These are phyloP conservation scores for Copidosoma aretas DNA, from an alignment of 2,888 invertebrate species.

Conservation along the genomic window DNA sequence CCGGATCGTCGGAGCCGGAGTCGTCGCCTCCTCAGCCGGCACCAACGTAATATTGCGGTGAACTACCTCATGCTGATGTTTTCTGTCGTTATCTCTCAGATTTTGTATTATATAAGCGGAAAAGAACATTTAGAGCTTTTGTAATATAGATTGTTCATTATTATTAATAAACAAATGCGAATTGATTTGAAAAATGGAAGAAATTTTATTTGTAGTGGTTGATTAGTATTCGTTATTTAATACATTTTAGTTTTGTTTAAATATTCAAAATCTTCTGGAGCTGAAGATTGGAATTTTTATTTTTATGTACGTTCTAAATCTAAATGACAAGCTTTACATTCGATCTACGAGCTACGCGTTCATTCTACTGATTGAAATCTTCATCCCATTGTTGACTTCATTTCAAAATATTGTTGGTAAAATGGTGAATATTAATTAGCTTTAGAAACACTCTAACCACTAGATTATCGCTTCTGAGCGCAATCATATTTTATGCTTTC, in stretches of 20 bases:
- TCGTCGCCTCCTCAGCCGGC: conserved; percentile 36
- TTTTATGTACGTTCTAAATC: conserved; percentile 15
- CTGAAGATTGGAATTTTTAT: neutral
- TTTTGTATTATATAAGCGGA: conserved; percentile 25
- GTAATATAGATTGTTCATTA: conserved; percentile 27
- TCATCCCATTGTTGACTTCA: no score
- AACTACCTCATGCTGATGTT: conserved; percentile 2
- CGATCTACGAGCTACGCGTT: neutral
- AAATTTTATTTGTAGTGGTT: conserved; percentile 37
- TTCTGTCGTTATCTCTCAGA: neutral
- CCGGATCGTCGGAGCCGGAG: conserved; percentile 29
- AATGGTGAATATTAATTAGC: no score
- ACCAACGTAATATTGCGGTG: conserved; percentile 30
- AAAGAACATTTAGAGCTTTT: conserved; percentile 16
- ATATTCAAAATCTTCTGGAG: neutral
- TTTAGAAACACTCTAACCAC: neutral
- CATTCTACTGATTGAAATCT: no score
- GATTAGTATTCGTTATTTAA: conserved; percentile 26
- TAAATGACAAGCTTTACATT: neutral
- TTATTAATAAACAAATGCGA: conserved; percentile 25
- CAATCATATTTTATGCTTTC: conserved; percentile 4
- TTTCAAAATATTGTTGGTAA: no score
- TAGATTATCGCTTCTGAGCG: conserved; percentile 3
- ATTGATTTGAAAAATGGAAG: conserved; percentile 36
- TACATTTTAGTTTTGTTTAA: conserved; percentile 29